phyloP scores from a whole-genome alignment of 1,140 invertebrate species.

The Drosophila punjabiensis region DNA sequence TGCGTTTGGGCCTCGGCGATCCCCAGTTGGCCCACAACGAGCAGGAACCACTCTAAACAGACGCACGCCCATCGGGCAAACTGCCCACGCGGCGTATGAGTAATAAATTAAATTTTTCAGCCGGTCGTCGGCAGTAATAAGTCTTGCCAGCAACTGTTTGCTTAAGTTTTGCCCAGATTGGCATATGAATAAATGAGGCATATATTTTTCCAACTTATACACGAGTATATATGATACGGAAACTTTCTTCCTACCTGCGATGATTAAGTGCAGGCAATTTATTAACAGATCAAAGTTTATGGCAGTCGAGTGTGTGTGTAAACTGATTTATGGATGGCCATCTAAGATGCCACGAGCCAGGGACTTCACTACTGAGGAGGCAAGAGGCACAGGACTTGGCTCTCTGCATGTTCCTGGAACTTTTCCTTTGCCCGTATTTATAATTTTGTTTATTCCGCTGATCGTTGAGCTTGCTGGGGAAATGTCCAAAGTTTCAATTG shows the following conservation, averaged over 20 bases:
- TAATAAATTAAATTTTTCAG: conserved; percentile 64
- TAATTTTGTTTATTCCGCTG: conserved; percentile 47
- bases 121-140: conserved; percentile 41
- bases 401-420: conserved; percentile 5
- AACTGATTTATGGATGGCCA: conserved; percentile 58
- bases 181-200: conserved; percentile 58
- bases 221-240: conserved; percentile 23
- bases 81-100: conserved; percentile 44
- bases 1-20: conserved; percentile 60
- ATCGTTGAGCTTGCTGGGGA: conserved; percentile 28
- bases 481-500: conserved; percentile 50
- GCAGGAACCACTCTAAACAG: conserved; percentile 17
- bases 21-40: conserved; percentile 14
- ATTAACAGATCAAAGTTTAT: conserved; percentile 80
- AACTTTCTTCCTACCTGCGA: conserved; percentile 59
- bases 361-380: background rate
- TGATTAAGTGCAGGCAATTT: conserved; percentile 74
- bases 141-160: conserved; percentile 29
- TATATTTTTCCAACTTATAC: conserved; percentile 36
- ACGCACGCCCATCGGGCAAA: background rate
- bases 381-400: background rate
- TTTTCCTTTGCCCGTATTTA: conserved; percentile 31
- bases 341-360: conserved; percentile 35
- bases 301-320: conserved; percentile 30
- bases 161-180: conserved; percentile 48